Evolutionary conservation across 2,797 vertebrate species (phyloP).

Genomic region (Enteromius anoplus): DNA sequence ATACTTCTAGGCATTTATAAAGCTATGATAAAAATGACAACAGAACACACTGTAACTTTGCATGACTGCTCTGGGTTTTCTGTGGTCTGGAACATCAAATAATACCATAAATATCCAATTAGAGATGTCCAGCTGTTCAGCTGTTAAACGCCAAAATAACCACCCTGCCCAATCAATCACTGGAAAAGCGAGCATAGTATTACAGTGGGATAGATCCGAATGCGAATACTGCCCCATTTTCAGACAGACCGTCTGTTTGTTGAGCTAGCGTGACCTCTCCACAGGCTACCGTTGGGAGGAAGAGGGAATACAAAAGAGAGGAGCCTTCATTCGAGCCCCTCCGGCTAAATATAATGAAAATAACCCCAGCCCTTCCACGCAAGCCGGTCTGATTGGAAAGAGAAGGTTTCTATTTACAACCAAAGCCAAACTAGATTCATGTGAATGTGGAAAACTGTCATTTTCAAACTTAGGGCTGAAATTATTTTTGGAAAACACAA

Average conservation of each 20-base stretch:
- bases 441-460: neutral
- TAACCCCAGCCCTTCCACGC: conserved; percentile 23
- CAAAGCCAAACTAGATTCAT: conserved; percentile 8
- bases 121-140: conserved; percentile 45
- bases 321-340: conserved; percentile 37
- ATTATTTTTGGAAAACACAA: neutral
- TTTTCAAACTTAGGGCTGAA: neutral
- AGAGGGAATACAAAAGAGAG: conserved; percentile 42
- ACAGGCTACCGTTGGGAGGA: conserved; percentile 24
- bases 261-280: conserved; percentile 41
- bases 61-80: conserved; percentile 31
- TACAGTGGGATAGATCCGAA: conserved; percentile 34
- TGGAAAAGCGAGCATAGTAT: conserved; percentile 15
- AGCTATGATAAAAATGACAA: conserved; percentile 3
- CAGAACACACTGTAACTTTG: conserved; percentile 1
- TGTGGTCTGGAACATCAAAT: conserved; percentile 29
- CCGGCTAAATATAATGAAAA: conserved; percentile 42
- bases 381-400: conserved; percentile 17
- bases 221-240: conserved; percentile 26
- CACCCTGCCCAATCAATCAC: conserved; percentile 41
- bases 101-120: conserved; percentile 46
- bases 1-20: neutral
- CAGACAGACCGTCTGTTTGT: conserved; percentile 41
- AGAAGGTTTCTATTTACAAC: conserved; percentile 23
- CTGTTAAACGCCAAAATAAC: conserved; percentile 43